Evolutionary conservation across 2,113 vertebrate species (phyloP).

Genomic region (Cheilinus undulatus): DNA sequence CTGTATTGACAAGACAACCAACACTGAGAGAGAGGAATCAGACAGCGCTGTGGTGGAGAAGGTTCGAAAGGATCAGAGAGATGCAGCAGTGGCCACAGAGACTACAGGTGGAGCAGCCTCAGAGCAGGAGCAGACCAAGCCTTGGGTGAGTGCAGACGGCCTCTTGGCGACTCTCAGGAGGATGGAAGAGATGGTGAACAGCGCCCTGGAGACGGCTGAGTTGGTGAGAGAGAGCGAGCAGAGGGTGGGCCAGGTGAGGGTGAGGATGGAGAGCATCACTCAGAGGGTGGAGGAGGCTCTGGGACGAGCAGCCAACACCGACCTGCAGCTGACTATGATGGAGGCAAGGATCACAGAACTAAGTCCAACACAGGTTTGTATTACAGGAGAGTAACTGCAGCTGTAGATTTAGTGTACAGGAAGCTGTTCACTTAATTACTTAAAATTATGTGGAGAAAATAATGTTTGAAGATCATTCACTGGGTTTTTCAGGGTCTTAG

Average conservation of each 20-base stretch:
- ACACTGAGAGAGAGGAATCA: slow-evolving; percentile 43
- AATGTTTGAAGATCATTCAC: too few species aligned
- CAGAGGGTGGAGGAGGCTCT: slow-evolving; percentile 73
- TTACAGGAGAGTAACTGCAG: background rate
- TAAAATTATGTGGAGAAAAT: background rate
- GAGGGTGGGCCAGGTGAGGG: slow-evolving; percentile 70
- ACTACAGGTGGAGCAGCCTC: slow-evolving; percentile 34
- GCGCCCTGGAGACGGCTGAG: slow-evolving; percentile 65
- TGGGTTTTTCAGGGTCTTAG: too few species aligned
- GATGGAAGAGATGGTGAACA: slow-evolving; percentile 73
- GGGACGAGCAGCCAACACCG: slow-evolving; percentile 51
- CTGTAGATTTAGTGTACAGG: background rate
- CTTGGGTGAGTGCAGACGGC: slow-evolving; percentile 37
- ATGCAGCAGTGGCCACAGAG: slow-evolving; percentile 69
- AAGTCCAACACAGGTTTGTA: slow-evolving; percentile 62
- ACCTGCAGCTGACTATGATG: slow-evolving; percentile 60
- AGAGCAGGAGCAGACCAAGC: slow-evolving; percentile 26
- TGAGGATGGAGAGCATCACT: slow-evolving; percentile 76
- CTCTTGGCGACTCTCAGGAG: slow-evolving; percentile 69
- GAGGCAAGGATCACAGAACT: slow-evolving; percentile 52
- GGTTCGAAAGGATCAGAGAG: slow-evolving; percentile 57
- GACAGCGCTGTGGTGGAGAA: slow-evolving; percentile 24
- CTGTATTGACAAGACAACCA: slow-evolving; percentile 53
- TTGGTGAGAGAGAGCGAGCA: slow-evolving; percentile 72
- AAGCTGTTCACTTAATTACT: background rate